Evolutionary conservation across 1,140 invertebrate species (phyloP), one percentile per base, ranked within the genome.

Genomic region (Macrobrachium rosenbergii): DNA sequence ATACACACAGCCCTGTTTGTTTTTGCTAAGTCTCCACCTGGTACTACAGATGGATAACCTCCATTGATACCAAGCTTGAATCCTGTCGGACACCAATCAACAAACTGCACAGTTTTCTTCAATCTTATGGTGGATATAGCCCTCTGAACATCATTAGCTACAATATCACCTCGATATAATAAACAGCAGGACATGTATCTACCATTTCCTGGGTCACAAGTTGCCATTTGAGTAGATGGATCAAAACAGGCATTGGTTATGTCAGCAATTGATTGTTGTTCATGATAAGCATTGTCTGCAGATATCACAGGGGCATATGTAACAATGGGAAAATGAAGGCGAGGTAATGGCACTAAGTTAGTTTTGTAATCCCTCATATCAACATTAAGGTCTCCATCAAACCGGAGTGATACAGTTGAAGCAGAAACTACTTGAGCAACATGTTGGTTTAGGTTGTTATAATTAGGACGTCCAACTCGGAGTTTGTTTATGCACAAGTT

Each of bases 261-360:
- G 78, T 87, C 84, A 19, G 76, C 63, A 58, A 87, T 78, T 37
- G 84, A 81, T 19, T 78, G 78, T 17, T 87, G 77, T 12, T 87
- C 76, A 43, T 72, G 21, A 7, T 59, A 23, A 21, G 67, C 67
- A 73, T 58, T 72, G 58, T 87, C 84, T 8, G 89, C 91, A 28
- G 82, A 75, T 43, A 82, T 69, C 7, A 86, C 62, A 19, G 88
- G 88, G 14, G 88, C 88, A 76, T 84, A 90, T 21, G 90, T 90
- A 67, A 95, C 95, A 28, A 96, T 91, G 0, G 96, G 95, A 89
- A 95, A 96, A 90, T 96, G 95, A 77, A 96, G 95, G 83, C 95
- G 92, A 0, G 95, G 95, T 90, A 95, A 96, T 2, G 95, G 95
- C 5, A 96, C 95, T 64, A 96, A 91, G 91, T 91, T 91, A 10